Evolutionary conservation across 2,113 vertebrate species (phyloP), one percentile per base, ranked within the genome.

Genomic region (Campylomormyrus numenius): DNA sequence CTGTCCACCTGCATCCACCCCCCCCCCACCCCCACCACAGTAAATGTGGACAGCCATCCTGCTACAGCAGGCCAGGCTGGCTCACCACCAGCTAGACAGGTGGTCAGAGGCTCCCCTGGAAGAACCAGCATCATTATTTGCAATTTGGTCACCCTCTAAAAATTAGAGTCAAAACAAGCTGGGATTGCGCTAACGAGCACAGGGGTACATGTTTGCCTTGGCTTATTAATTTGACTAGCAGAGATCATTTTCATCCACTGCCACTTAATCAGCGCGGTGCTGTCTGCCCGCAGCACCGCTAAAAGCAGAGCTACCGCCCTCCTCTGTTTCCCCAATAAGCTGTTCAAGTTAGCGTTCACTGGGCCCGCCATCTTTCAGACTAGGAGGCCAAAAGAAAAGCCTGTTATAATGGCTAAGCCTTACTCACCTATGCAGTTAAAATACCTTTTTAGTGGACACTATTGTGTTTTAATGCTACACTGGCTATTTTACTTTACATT

Each of bases 171-270:
- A 92, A 93, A 94, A 94, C 93, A 94, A 93, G 94, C 91, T 53
- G 5, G 2, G 92, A 94, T 92, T 93, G 92, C 91, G 84, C 89
- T 93, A 93, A 95, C 93, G 90, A 93, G 93, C 95, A 92, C 94
- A 90, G 94, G 95, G 94, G 93, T 94, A 91, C 93, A 93, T 95
- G 95, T 95, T 96, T 95, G 94, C 94, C 95, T 95, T 95, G 93
- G 94, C 93, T 95, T 94, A 94, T 96, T 95, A 95, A 96, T 96
- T 95, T 91, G 89, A 92, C 92, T 92, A 91, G 92, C 93, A 89
- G 92, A 92, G 91, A 93, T 92, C 91, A 93, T 93, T 94, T 92
- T 94, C 87, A 94, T 94, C 93, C 91, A 92, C 89, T 92, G 91
- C 92, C 94, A 93, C 94, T 94, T 96, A 94, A 96, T 95, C 95